Percentiles rank a stretch among this genome's conserved stretches.
Evolutionary conservation across 2,797 vertebrate genomes (phyloP).

Genomic region (Numenius phaeopus): DNA sequence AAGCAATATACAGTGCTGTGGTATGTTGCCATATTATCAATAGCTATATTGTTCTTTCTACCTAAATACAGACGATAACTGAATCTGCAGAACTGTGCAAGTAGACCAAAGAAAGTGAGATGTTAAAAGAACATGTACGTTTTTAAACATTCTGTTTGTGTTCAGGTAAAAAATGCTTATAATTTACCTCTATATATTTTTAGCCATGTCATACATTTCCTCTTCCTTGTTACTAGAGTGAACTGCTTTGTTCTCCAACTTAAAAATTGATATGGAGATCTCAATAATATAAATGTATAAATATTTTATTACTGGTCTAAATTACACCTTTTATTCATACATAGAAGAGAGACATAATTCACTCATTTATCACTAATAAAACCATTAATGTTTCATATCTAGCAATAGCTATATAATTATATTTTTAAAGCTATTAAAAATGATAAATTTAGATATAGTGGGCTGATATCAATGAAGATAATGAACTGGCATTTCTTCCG

Average conservation of each 20-base stretch:
- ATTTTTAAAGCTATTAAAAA: constrained; percentile 19
- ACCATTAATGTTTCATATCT: not conserved
- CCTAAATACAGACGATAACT: not conserved
- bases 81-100: not conserved
- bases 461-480: not conserved
- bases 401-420: not conserved
- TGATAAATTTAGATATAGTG: not conserved
- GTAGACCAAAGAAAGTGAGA: not conserved
- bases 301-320: constrained; percentile 9
- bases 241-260: not conserved
- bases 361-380: constrained; percentile 11
- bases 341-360: not conserved
- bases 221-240: not conserved
- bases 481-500: not conserved
- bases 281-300: constrained; percentile 13
- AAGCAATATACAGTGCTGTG: not conserved
- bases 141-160: not conserved
- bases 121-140: not conserved
- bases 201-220: not conserved
- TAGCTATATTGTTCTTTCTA: not conserved
- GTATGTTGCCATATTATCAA: not conserved
- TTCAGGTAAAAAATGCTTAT: not conserved
- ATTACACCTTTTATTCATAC: not conserved
- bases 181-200: not conserved
- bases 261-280: not conserved